phyloP scores from a whole-genome alignment of 2,888 invertebrate species.

The Malacosoma neustria region DNA sequence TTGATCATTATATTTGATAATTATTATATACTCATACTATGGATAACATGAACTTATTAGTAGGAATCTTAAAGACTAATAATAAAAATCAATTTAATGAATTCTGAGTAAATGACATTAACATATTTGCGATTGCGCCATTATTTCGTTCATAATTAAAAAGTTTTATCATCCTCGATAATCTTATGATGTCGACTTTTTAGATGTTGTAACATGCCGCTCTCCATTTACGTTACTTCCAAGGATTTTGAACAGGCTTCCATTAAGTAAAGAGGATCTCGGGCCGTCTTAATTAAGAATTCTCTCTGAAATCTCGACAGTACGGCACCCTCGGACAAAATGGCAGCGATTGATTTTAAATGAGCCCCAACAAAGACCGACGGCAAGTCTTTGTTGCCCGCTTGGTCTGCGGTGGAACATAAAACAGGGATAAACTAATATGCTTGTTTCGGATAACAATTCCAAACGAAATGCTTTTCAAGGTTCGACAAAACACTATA shows the following conservation, averaged over 20 bases:
- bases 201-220: slow-evolving; percentile 35
- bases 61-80: too few relatives aligned
- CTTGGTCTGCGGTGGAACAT: slow-evolving; percentile 31
- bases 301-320: slow-evolving; percentile 62
- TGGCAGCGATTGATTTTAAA: slow-evolving; percentile 69
- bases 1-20: too few relatives aligned
- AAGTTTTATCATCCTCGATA: slow-evolving; percentile 32
- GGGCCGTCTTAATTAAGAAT: slow-evolving; percentile 68
- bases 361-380: slow-evolving; percentile 55
- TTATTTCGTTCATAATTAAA: slow-evolving; percentile 31
- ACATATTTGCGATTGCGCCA: background rate
- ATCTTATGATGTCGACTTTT: slow-evolving; percentile 39
- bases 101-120: too few relatives aligned
- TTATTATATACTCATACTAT: too few relatives aligned
- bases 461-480: slow-evolving; percentile 21
- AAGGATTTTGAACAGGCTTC: slow-evolving; percentile 53
- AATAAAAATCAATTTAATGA: too few relatives aligned
- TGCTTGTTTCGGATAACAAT: slow-evolving; percentile 15
- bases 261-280: slow-evolving; percentile 66
- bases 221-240: slow-evolving; percentile 50
- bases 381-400: slow-evolving; percentile 38
- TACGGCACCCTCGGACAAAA: slow-evolving; percentile 45
- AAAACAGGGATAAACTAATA: slow-evolving; percentile 13
- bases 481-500: too few relatives aligned
- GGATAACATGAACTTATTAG: too few relatives aligned